Conservation (phyloP, 2,113 vertebrate species). For the Ceyx melanurus region DNA sequence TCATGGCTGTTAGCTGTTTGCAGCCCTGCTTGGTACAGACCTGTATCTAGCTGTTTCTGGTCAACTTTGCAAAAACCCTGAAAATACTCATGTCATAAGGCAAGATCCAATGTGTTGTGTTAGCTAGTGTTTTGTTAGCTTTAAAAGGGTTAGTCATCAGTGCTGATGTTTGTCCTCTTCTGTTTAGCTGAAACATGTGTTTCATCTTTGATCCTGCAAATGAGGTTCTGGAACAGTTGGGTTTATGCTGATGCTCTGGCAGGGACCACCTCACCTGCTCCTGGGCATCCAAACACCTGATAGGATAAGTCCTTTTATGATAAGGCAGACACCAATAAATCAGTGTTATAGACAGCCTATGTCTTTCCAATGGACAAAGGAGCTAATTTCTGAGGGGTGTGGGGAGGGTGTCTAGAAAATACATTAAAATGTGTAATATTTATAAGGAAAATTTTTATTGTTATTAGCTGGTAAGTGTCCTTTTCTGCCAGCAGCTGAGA, state of each 20-base stretch:
- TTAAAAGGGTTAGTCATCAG: not conserved
- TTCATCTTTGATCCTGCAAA: not conserved
- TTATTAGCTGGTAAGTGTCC: not conserved
- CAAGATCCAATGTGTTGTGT: not conserved
- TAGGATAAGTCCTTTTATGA: not conserved
- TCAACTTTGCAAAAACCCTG: conserved; percentile 10
- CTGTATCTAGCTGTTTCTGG: conserved; percentile 14
- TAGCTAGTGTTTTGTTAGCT: conserved; percentile 21
- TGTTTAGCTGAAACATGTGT: conserved; percentile 33
- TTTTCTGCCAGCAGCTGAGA: not conserved
- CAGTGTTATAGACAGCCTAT: not conserved
- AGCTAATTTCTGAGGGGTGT: not conserved
- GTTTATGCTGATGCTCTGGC: not conserved
- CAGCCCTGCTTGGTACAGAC: not conserved
- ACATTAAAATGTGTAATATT: not conserved
- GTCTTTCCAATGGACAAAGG: not conserved
- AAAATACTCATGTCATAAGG: not conserved
- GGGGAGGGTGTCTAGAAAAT: not conserved
- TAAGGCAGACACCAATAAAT: not conserved
- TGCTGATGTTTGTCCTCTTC: conserved; percentile 11
- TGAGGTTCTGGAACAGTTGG: conserved; percentile 13
- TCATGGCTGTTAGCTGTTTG: not conserved
- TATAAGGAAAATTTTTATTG: not conserved
- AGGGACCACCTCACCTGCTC: not conserved
- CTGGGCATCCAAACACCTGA: not conserved